Base-by-base conservation (phyloP, 1,140 invertebrate species). In the Maniola jurtina region DNA sequence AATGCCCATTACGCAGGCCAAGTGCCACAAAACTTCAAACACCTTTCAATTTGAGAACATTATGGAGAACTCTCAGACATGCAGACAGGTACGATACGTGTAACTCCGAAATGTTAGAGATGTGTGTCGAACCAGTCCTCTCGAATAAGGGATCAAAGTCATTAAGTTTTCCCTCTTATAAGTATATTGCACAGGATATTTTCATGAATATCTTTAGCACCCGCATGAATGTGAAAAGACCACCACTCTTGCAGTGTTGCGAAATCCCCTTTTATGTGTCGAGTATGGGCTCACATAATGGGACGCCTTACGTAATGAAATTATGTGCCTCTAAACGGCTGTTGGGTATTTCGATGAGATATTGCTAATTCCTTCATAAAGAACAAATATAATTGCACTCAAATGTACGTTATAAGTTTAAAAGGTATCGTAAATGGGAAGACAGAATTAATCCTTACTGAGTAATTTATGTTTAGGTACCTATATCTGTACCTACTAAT, bases 211-310 rank as follows among this genome's bases (percentile, higher is more conserved):
- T 38, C 13, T 25, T 61, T 15, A 25, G 13, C 4, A 52, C 34
- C 34, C 25, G 10, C 40, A 40, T 36, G 5, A 35, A 34, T 64
- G 62, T 64, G 54, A 57, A 57, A 52, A 57, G 52, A 16, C 48
- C 57, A 50, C 45, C 11, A 54, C 56, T 42, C 50, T 66, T 66
- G 56, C 56, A 60, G 38, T 60, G 57, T 66, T 50, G 56, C 48
- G 48, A 52, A 66, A 60, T 58, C 56, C 57, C 38, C 57, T 66
- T 66, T 60, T 60, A 66, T 60, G 57, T 52, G 56, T 66, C 16
- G 64, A 66, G 57, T 66, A 60, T 66, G 55, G 47, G 47, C 57
- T 66, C 56, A 66, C 64, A 60, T 66, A 66, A 60, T 66, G 64
- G 60, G 48, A 60, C 57, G 48, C 48, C 62, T 57, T 64, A 64